Evolutionary conservation across 2,797 vertebrate genomes (phyloP).

Genomic region (Eulemur mongoz): DNA sequence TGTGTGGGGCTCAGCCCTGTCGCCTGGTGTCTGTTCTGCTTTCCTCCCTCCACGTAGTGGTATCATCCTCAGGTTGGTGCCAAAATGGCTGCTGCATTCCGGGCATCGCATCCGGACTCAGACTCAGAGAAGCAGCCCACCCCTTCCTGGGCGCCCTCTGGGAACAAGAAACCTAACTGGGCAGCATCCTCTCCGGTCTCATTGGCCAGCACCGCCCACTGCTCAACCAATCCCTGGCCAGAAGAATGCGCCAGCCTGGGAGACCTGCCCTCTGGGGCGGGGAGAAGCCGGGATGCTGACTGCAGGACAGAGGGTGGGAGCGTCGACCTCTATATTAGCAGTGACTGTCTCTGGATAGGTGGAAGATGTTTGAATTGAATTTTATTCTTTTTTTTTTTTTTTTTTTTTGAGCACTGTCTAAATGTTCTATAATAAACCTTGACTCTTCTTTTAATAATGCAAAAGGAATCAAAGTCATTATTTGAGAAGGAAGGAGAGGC

Average conservation of each 20-base stretch:
- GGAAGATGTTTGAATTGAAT: neutral
- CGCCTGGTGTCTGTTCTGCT: neutral
- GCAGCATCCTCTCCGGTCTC: neutral
- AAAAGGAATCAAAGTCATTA: neutral
- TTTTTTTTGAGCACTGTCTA: neutral
- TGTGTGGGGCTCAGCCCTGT: neutral
- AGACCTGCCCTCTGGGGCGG: no score
- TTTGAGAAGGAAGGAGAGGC: neutral
- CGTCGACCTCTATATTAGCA: neutral
- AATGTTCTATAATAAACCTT: neutral
- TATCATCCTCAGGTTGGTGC: neutral
- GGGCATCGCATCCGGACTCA: rapidly evolving
- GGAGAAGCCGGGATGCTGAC: neutral
- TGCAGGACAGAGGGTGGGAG: neutral
- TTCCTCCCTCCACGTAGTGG: neutral
- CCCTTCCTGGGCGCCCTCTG: neutral
- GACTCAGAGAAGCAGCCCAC: neutral
- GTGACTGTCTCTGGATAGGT: neutral
- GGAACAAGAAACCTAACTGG: no score
- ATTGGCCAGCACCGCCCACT: neutral
- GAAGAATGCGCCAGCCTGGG: neutral
- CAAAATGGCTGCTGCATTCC: neutral
- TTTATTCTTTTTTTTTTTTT: neutral
- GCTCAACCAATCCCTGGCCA: neutral
- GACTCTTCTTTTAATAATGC: neutral